Conservation (phyloP, 1,140 invertebrate species). For the Helicoverpa zea region DNA sequence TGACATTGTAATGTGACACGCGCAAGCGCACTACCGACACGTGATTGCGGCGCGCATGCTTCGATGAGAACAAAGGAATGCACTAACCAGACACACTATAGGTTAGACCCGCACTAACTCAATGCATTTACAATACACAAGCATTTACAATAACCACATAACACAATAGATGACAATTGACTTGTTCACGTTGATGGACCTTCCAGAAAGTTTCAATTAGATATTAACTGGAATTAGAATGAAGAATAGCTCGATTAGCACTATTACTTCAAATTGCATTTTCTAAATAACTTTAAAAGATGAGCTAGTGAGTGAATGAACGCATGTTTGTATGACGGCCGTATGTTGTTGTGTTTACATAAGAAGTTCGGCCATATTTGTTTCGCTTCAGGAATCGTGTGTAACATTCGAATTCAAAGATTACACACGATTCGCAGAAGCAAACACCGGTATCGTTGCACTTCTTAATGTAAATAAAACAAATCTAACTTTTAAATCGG, state of each 20-base stretch:
- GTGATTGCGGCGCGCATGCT: constrained; percentile 33
- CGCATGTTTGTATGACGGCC: background rate
- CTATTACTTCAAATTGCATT: background rate
- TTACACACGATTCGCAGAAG: constrained; percentile 31
- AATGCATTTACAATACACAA: constrained; percentile 15
- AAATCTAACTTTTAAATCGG: constrained; percentile 19
- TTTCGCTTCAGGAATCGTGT: constrained; percentile 26
- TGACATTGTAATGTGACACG: constrained; percentile 42
- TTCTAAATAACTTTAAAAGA: background rate
- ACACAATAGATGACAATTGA: constrained; percentile 1
- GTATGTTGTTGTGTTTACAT: constrained; percentile 31
- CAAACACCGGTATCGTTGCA: constrained; percentile 14
- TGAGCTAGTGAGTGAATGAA: constrained; percentile 5
- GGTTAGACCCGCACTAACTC: constrained; percentile 13
- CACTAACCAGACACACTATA: constrained; percentile 29
- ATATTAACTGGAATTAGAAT: background rate
- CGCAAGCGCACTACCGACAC: constrained; percentile 38
- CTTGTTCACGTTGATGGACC: background rate
- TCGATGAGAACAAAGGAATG: constrained; percentile 43
- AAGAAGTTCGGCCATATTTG: constrained; percentile 40
- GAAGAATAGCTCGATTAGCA: background rate
- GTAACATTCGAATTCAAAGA: constrained; percentile 37
- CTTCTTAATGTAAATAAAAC: constrained; percentile 46
- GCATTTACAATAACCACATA: constrained; percentile 11
- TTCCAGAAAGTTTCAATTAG: background rate